Evolutionary conservation across 2,797 vertebrate genomes (phyloP).

Genomic region (Dendrocincla fuliginosa): DNA sequence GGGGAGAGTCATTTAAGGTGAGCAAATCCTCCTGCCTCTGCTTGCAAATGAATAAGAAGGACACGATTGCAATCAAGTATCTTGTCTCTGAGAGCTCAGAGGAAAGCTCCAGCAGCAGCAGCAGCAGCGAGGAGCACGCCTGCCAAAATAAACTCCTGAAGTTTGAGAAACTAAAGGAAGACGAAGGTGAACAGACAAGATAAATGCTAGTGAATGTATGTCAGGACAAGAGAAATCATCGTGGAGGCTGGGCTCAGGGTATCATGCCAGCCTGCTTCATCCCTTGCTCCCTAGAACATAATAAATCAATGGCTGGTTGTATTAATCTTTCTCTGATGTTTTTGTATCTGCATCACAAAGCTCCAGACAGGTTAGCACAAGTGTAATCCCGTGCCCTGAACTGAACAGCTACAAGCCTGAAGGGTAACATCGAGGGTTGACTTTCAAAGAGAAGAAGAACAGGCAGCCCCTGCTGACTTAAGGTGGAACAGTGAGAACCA

Average conservation of each 20-base stretch:
- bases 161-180: background rate
- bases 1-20: slow-evolving; percentile 72
- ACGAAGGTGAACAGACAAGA: background rate
- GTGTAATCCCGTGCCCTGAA: slow-evolving; percentile 22
- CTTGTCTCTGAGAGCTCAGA: slow-evolving; percentile 39
- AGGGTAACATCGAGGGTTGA: background rate
- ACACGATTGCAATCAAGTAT: slow-evolving; percentile 50
- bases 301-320: slow-evolving; percentile 50
- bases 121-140: slow-evolving; percentile 34
- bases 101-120: slow-evolving; percentile 44
- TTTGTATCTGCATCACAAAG: slow-evolving; percentile 45
- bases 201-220: background rate
- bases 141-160: slow-evolving; percentile 49
- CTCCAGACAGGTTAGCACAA: slow-evolving; percentile 31
- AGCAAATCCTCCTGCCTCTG: slow-evolving; percentile 69
- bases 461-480: background rate
- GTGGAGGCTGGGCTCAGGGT: background rate
- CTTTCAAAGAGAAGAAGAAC: slow-evolving; percentile 7
- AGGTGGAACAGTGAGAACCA: slow-evolving; percentile 8
- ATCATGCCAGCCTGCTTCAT: background rate
- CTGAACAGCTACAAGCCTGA: background rate
- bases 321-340: slow-evolving; percentile 38
- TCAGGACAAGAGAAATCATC: background rate
- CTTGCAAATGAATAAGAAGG: slow-evolving; percentile 72
- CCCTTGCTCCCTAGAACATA: background rate